Base-by-base conservation (phyloP, 2,888 invertebrate species). In the Philereme transversata region DNA sequence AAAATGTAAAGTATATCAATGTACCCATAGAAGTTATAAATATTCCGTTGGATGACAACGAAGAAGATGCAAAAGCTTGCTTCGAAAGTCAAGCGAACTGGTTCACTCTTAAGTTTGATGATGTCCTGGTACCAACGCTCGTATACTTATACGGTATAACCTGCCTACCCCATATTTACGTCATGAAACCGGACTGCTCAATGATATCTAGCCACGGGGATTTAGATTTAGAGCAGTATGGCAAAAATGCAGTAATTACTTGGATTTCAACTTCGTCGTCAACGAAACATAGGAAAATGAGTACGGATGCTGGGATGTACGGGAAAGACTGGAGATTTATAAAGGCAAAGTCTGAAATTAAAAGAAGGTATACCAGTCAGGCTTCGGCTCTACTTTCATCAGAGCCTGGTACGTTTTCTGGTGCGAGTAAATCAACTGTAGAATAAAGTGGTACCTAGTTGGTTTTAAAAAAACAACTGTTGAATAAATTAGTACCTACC, bases 21-120 rank as follows among this genome's bases (percentile, higher is more conserved):
- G 22, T 90, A 2, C 88, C 90, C 0, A 72, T 91, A 43, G 91
- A 92, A 78, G 91, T 92, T 0, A 81, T 92, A 4, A 79, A 88
- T 41, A 65, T 90, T 0, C 87, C 91, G 0, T 72, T 87, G 74
- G 91, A 91, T 43, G 84, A 84, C 0, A 78, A 58, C 0, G 74
- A 81, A 51, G 68, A 71, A 3, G 81, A 84, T 0, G 84, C 82
- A 75, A 54, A 55, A 10, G 51, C 59, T 0, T 77, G 79, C 22
- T 90, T 70, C 58, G 68, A 79, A 0, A 61, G 68, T 0, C 91
- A 92, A 78, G 91, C 91, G 0, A 91, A 92, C 54, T 92, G 91
- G 91, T 91, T 91, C 55, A 83, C 86, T 48, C 78, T 90, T 7
- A 70, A 71, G 5, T 79, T 75, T 69, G 62, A 77, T 67, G 88